phyloP scores from a whole-genome alignment of 2,113 vertebrate genomes.

The Asarcornis scutulata region DNA sequence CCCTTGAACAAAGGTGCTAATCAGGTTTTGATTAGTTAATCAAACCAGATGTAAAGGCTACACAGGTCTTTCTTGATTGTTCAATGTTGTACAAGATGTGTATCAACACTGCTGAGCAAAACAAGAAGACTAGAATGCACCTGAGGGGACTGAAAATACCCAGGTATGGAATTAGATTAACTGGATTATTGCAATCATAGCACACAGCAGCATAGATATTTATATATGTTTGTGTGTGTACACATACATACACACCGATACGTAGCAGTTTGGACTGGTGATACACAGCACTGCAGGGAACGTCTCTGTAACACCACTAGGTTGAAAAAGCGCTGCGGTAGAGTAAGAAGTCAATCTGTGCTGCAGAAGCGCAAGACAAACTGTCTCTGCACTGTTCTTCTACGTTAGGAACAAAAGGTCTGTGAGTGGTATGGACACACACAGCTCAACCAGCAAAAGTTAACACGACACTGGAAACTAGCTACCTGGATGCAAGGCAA shows the following conservation, averaged over 20 bases:
- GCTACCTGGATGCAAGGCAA: constrained; percentile 47
- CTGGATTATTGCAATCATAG: constrained; percentile 27
- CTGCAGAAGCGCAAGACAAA: not conserved
- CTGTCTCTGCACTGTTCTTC: not conserved
- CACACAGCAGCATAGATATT: not conserved
- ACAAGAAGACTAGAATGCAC: not conserved
- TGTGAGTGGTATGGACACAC: not conserved
- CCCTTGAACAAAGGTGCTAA: constrained; percentile 65
- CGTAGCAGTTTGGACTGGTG: constrained; percentile 11
- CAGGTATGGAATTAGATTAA: constrained; percentile 31
- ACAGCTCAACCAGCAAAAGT: not conserved
- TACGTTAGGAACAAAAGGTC: not conserved
- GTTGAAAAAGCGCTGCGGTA: not conserved
- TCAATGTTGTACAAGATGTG: not conserved
- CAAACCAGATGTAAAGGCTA: constrained; percentile 37
- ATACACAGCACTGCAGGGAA: not conserved
- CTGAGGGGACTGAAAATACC: not conserved
- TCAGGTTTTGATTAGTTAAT: constrained; percentile 64
- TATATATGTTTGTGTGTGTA: not conserved
- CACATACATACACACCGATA: not conserved
- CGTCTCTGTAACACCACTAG: not conserved
- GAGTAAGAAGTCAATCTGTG: not conserved
- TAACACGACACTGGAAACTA: not conserved
- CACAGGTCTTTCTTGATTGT: not conserved
- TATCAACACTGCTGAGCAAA: not conserved